Conservation (phyloP, 2,888 invertebrate species). For the Lymantria dispar region DNA sequence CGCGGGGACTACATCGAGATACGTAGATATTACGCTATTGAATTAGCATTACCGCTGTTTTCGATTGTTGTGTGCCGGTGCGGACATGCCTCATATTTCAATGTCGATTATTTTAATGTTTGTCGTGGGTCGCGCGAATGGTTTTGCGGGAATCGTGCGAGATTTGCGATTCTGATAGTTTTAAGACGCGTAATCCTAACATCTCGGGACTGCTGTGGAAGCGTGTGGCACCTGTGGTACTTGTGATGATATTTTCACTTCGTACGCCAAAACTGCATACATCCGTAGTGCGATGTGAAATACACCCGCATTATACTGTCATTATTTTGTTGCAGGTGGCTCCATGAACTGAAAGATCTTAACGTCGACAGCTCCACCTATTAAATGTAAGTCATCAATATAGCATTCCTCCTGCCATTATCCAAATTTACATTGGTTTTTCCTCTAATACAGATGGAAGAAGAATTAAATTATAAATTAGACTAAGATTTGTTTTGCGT, state of each 20-base stretch:
- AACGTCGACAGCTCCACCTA: slow-evolving; percentile 62
- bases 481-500: too few relatives aligned
- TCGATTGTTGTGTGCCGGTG: slow-evolving; percentile 51
- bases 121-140: slow-evolving; percentile 48
- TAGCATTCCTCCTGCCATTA: slow-evolving; percentile 16
- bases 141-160: slow-evolving; percentile 60
- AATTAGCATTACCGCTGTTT: slow-evolving; percentile 79
- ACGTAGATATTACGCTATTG: slow-evolving; percentile 74
- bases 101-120: slow-evolving; percentile 67
- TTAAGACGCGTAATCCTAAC: slow-evolving; percentile 62
- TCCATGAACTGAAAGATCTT: slow-evolving; percentile 70
- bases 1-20: slow-evolving; percentile 63
- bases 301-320: slow-evolving; percentile 34
- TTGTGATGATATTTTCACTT: slow-evolving; percentile 41
- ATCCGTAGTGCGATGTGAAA: slow-evolving; percentile 1
- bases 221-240: slow-evolving; percentile 49
- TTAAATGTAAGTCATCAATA: slow-evolving; percentile 66
- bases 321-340: slow-evolving; percentile 66
- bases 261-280: slow-evolving; percentile 10
- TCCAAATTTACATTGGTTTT: too few relatives aligned
- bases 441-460: too few relatives aligned
- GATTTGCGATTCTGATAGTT: slow-evolving; percentile 58
- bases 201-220: slow-evolving; percentile 44
- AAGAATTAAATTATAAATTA: too few relatives aligned
- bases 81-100: slow-evolving; percentile 60